Evolutionary conservation across 1,140 invertebrate species (phyloP).

Genomic region (Drosophila cardini): DNA sequence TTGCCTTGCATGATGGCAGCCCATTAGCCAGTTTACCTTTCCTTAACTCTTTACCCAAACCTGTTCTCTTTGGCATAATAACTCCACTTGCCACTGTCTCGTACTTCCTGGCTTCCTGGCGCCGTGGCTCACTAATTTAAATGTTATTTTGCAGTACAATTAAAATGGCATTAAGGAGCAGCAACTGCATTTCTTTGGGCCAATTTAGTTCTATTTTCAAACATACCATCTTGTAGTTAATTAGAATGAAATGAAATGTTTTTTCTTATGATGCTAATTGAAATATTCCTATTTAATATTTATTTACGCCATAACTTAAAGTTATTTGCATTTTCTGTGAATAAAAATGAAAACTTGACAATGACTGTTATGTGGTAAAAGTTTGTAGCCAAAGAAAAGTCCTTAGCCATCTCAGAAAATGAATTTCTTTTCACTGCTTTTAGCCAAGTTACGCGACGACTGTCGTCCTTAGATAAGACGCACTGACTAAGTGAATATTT

Average conservation of each 20-base stretch:
- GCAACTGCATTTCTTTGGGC: constrained; percentile 20
- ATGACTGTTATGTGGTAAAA: neutral
- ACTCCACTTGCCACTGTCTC: constrained; percentile 43
- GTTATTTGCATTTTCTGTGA: constrained; percentile 40
- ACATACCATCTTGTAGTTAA: constrained; percentile 11
- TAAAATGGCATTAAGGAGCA: constrained; percentile 70
- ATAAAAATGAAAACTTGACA: constrained; percentile 10
- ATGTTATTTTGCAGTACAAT: constrained; percentile 78
- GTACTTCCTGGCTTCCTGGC: constrained; percentile 60
- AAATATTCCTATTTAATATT: neutral
- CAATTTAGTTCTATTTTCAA: constrained; percentile 15
- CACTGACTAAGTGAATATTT: constrained; percentile 67
- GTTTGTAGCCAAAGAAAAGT: neutral
- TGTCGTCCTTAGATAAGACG: constrained; percentile 58
- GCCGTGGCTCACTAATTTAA: constrained; percentile 71
- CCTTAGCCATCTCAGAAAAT: constrained; percentile 1
- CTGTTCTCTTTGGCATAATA: constrained; percentile 21
- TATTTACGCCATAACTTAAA: neutral
- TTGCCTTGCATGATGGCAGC: constrained; percentile 67
- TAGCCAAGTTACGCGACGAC: constrained; percentile 18
- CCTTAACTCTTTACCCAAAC: constrained; percentile 26
- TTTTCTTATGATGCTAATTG: neutral
- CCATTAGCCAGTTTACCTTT: constrained; percentile 59
- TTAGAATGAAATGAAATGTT: neutral
- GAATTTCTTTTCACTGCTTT: constrained; percentile 8